Evolutionary conservation across 92 coral and sea anemone genomes (phyloP), one percentile per base, ranked within the genome.

Genomic region (Palythoa grandiflora): DNA sequence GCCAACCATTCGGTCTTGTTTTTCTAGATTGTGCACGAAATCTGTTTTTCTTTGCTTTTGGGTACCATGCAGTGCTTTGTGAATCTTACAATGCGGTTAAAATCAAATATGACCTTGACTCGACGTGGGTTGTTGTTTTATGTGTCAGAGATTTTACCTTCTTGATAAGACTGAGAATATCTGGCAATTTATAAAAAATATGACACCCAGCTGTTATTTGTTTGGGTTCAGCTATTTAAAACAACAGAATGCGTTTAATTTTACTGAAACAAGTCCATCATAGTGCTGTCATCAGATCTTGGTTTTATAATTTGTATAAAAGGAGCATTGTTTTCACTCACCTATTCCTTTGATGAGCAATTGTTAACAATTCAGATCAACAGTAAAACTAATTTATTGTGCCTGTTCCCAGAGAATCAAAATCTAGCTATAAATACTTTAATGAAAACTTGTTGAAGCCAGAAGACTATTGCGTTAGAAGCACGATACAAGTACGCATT

Each of bases 31-130:
- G 36, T 44, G 40, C 53, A 81, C 86, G 40, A 66, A 81, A 17
- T 81, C 47, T 81, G 47, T 44, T 47, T 57, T 48, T 47, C 61
- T 66, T 21, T 81, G 39, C 59, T 36, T 68, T 47, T 47, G 16
- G 85, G 40, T 81, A 53, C 66, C 86, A 66, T 66, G 73, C 86
- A 38, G 86, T 40, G 86, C 53, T 81, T 81, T 66, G 44, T 81
- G 40, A 66, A 65, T 61, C 48, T 44, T 39, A 81, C 21, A 65
- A 66, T 66, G 48, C 47, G 44, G 40, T n/a, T 80, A 75, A 47
- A 51, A 19, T 63, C 47, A 80, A 20, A 40, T 79, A 5, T 66
- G 75, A 81, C 63, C 86, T 81, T 81, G 86, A 47, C 75, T 44
- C 47, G 48, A 36, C 38, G 53, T 1, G 17, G 47, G 39, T 35